Evolutionary conservation across 2,888 invertebrate species (phyloP).

Genomic region (Ferdinandea cuprea): DNA sequence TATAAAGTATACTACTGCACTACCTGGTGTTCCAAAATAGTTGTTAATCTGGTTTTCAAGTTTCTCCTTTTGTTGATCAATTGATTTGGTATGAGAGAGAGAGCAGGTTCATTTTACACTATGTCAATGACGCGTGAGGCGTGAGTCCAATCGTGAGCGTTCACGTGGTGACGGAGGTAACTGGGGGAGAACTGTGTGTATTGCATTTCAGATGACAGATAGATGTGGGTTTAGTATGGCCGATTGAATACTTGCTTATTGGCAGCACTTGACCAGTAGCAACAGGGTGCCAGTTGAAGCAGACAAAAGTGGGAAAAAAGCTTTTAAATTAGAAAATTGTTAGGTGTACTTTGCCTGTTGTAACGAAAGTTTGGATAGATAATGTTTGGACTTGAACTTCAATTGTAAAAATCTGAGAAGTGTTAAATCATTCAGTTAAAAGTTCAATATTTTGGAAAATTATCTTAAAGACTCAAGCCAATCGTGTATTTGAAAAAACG

Average conservation of each 20-base stretch:
- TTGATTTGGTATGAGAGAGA: constrained; percentile 25
- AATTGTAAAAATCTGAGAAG: too few species aligned
- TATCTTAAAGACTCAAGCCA: too few species aligned
- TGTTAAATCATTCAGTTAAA: too few species aligned
- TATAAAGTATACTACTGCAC: not conserved
- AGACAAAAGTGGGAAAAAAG: not conserved
- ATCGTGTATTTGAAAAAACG: too few species aligned
- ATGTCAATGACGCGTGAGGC: not conserved
- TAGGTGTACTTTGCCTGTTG: too few species aligned
- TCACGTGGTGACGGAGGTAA: constrained; percentile 9
- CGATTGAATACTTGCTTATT: not conserved
- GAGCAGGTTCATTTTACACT: constrained; percentile 8
- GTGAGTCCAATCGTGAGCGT: not conserved
- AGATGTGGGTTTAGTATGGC: not conserved
- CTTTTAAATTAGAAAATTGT: too few species aligned
- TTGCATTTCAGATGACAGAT: not conserved
- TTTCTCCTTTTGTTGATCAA: constrained; percentile 35
- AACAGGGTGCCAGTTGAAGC: constrained; percentile 4
- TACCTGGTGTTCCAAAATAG: constrained; percentile 37
- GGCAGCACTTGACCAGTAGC: constrained; percentile 19
- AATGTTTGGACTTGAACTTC: too few species aligned
- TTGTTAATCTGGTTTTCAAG: constrained; percentile 63
- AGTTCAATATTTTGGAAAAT: too few species aligned
- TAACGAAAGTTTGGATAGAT: too few species aligned
- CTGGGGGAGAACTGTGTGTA: not conserved